Conservation (phyloP, 2,888 invertebrate species). For the Athetis lepigone region DNA sequence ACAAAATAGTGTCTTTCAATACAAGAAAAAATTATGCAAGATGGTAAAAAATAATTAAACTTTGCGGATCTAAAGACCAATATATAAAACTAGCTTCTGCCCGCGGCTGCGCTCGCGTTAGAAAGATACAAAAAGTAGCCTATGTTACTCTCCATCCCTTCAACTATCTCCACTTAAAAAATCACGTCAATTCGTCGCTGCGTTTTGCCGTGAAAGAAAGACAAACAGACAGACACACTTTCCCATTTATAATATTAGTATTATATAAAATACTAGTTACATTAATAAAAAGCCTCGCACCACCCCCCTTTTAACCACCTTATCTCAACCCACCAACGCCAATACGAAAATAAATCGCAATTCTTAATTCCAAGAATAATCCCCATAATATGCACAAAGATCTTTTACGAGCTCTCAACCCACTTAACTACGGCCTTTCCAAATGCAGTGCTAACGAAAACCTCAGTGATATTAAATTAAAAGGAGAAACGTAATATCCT, state of each 20-base stretch:
- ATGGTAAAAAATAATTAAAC: not conserved
- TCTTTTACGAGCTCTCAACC: conserved; percentile 39
- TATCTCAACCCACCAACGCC: conserved; percentile 28
- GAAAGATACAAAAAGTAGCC: too few relatives aligned
- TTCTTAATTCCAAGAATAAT: conserved; percentile 39
- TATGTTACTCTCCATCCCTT: too few relatives aligned
- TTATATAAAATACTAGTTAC: too few relatives aligned
- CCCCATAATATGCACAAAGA: conserved; percentile 37
- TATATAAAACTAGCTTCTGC: not conserved
- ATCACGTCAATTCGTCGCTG: too few relatives aligned
- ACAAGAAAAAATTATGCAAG: too few relatives aligned
- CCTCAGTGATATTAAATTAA: conserved; percentile 55
- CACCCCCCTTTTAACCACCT: conserved; percentile 1
- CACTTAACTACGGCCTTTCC: conserved; percentile 32
- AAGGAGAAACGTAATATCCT: conserved; percentile 64
- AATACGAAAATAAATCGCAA: conserved; percentile 52
- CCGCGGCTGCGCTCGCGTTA: too few relatives aligned
- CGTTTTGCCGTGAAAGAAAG: too few relatives aligned
- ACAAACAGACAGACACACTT: too few relatives aligned
- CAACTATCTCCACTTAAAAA: too few relatives aligned
- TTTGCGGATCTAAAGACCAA: not conserved
- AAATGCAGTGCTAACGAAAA: conserved; percentile 48
- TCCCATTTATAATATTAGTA: too few relatives aligned
- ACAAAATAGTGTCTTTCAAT: too few relatives aligned
- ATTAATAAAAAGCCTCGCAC: too few relatives aligned